These are phyloP conservation scores for Amblyjoppa proteus DNA, from an alignment of 2,888 invertebrate species.

Conservation along the genomic window DNA sequence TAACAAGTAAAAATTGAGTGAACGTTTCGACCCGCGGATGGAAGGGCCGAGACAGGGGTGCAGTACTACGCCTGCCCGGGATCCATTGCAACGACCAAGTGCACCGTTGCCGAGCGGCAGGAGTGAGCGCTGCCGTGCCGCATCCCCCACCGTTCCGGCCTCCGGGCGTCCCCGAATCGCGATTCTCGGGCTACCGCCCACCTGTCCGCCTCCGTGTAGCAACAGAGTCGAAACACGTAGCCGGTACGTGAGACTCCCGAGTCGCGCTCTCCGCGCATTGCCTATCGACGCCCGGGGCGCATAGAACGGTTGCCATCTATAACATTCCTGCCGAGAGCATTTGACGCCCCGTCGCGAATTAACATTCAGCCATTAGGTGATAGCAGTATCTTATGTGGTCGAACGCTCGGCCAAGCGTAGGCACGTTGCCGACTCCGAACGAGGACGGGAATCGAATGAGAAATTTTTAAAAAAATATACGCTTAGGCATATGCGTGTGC, in stretches of 20 bases:
- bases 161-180: conserved; percentile 74
- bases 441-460: not conserved
- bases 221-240: conserved; percentile 72
- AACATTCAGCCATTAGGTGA: conserved; percentile 44
- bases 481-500: no score
- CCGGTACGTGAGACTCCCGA: conserved; percentile 52
- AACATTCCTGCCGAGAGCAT: not conserved
- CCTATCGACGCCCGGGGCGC: conserved; percentile 23
- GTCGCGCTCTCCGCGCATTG: conserved; percentile 59
- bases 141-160: conserved; percentile 49
- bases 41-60: not conserved
- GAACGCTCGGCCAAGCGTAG: not conserved
- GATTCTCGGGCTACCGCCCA: conserved; percentile 78
- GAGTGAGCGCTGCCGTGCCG: conserved; percentile 35
- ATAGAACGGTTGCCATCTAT: conserved; percentile 5
- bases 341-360: conserved; percentile 40
- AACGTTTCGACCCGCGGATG: not conserved
- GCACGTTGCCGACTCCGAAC: not conserved
- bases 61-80: conserved; percentile 37
- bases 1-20: conserved; percentile 23
- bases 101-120: conserved; percentile 52
- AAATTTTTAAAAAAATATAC: no score
- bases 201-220: conserved; percentile 78
- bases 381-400: not conserved
- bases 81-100: conserved; percentile 59